Evolutionary conservation across 2,888 invertebrate genomes (phyloP).

Genomic region (Sphecodes monilicornis): DNA sequence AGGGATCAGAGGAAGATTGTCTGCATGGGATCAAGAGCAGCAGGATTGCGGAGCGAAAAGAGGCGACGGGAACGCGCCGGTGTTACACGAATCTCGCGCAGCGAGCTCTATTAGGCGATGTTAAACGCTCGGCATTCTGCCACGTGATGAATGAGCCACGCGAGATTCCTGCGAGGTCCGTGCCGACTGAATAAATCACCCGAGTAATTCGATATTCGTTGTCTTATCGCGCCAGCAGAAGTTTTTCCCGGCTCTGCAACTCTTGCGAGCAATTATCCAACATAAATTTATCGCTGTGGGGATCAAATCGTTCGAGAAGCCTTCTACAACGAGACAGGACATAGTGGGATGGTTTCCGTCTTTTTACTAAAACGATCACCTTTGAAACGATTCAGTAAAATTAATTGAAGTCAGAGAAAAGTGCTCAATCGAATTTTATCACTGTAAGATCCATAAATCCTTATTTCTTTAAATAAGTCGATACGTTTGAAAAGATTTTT

Average conservation of each 20-base stretch:
- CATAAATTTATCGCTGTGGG: conserved; percentile 20
- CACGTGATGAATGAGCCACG: conserved; percentile 41
- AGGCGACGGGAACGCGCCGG: background rate
- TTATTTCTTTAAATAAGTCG: background rate
- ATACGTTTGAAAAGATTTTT: no score
- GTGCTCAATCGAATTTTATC: background rate
- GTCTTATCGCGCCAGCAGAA: conserved; percentile 12
- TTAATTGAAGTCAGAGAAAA: background rate
- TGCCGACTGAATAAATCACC: conserved; percentile 33
- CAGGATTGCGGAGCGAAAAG: background rate
- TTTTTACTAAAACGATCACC: background rate
- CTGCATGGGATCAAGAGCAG: background rate
- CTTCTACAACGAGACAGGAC: background rate
- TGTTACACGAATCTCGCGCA: conserved; percentile 1
- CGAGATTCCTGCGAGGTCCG: conserved; percentile 23
- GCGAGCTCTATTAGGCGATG: conserved; percentile 5
- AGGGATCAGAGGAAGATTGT: background rate
- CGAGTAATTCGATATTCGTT: conserved; percentile 45
- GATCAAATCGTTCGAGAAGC: background rate
- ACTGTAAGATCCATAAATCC: background rate
- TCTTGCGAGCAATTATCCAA: conserved; percentile 31
- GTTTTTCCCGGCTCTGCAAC: conserved; percentile 21
- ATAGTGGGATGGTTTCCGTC: background rate
- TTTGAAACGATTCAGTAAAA: background rate
- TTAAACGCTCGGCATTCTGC: conserved; percentile 31